Base-by-base conservation (phyloP, 2,113 vertebrate species). In the Origma solitaria region DNA sequence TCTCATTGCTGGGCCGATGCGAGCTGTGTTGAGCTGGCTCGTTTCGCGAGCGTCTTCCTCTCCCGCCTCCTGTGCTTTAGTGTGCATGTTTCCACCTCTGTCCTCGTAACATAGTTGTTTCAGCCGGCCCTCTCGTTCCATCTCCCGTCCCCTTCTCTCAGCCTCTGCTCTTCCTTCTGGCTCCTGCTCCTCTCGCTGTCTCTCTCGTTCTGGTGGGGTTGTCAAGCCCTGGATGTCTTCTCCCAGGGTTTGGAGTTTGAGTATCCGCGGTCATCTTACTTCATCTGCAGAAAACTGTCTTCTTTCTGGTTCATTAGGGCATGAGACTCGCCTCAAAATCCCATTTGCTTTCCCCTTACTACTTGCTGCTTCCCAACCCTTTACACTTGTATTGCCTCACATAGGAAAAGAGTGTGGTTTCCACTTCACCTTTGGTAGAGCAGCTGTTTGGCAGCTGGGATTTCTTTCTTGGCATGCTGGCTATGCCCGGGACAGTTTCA, bases 401-500 rank as follows among this genome's bases (percentile, higher is more conserved):
- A 0, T 28, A 42, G 85, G 35, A 40, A 60, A 38, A 37, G 33
- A 35, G 47, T 0, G 11, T 2, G n/a, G 19, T 64, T 89, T 75
- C 60, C 28, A 9, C 19, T 53, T 61, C 45, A 37, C 44, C 72
- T 78, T 40, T 38, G 17, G 45, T 16, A 44, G 42, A 25, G 6
- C 53, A 72, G 53, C 42, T 61, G 27, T 31, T 54, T 1, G 9
- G 70, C 16, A 65, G 66, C 37, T 57, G 82, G 44, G 21, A 4
- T 44, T 51, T 38, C 33, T 89, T 31, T 33, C 49, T 27, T 53
- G 28, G 2, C 15, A 12, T 18, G 18, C 16, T 22, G 35, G 10
- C 27, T 47, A 0, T 90, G 42, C 21, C 38, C 0, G 0, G 64
- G 78, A 47, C 49, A 1, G 1, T 61, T 30, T 40, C 6, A 7